A percentile compares a stretch with the other conserved stretches of the same genome.
Evolutionary conservation across 2,113 vertebrate species (phyloP).

Genomic region (Heliornis fulica): DNA sequence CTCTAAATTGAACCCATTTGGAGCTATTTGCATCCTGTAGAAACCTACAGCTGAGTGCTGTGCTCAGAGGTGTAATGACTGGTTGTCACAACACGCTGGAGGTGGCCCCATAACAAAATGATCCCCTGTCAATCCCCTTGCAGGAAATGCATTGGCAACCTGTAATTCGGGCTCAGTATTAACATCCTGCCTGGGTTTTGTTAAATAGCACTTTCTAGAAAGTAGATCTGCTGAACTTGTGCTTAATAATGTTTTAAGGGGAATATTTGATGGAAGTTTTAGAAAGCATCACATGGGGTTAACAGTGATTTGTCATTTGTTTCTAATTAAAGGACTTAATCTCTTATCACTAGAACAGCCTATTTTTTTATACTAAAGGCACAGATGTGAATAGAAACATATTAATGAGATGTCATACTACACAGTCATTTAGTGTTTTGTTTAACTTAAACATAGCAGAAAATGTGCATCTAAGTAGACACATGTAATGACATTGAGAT

Average conservation of each 20-base stretch:
- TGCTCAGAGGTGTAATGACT: conserved; percentile 94
- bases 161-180: conserved; percentile 92
- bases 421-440: conserved; percentile 83
- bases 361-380: conserved; percentile 87
- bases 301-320: conserved; percentile 97
- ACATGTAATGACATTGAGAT: conserved; percentile 75
- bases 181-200: conserved; percentile 92
- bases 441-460: conserved; percentile 87
- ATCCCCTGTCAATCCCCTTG: conserved; percentile 96
- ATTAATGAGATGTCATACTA: conserved; percentile 82
- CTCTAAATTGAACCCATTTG: conserved; percentile 97
- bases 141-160: conserved; percentile 93
- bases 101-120: conserved; percentile 97
- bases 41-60: conserved; percentile 97
- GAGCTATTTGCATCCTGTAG: conserved; percentile 96
- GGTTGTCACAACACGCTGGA: conserved; percentile 99
- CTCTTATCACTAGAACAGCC: conserved; percentile 90
- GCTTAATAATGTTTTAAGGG: conserved; percentile 93
- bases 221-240: conserved; percentile 96
- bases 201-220: conserved; percentile 99
- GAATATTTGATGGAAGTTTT: conserved; percentile 89
- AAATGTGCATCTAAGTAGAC: conserved; percentile 82
- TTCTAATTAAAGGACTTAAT: conserved; percentile 92
- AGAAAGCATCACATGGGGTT: conserved; percentile 87
- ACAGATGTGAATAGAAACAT: conserved; percentile 88